Conservation (phyloP, 2,888 invertebrate genomes). For the Cephonodes hylas region DNA sequence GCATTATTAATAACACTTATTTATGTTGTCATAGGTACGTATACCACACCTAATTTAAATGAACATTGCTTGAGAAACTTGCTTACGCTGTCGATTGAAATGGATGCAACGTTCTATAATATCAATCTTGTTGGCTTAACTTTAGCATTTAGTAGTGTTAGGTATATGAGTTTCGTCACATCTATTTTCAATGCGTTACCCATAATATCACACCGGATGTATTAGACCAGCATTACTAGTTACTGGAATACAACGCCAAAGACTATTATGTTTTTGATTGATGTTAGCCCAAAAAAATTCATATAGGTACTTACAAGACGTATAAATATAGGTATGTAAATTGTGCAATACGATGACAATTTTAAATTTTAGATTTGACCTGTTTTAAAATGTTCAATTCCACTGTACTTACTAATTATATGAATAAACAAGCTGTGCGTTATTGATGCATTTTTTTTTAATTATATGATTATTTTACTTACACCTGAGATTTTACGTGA, state of each 20-base stretch:
- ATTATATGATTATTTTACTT: too few species aligned
- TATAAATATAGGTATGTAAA: too few species aligned
- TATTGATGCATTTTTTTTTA: too few species aligned
- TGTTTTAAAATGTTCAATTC: too few species aligned
- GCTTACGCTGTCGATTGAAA: conserved; percentile 32
- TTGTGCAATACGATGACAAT: too few species aligned
- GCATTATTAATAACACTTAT: conserved; percentile 24
- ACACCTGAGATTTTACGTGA: conserved; percentile 37
- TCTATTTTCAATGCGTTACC: conserved; percentile 52
- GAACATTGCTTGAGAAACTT: conserved; percentile 18
- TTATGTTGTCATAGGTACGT: not conserved
- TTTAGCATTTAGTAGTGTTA: conserved; percentile 41
- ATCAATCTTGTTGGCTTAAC: conserved; percentile 20
- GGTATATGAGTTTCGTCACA: conserved; percentile 43
- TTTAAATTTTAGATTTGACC: too few species aligned
- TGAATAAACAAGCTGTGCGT: too few species aligned
- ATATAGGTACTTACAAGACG: too few species aligned
- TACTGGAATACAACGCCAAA: too few species aligned
- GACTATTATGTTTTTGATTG: too few species aligned
- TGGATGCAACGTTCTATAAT: conserved; percentile 23
- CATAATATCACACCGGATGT: not conserved
- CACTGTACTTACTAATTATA: too few species aligned
- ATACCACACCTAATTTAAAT: not conserved
- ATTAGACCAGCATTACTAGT: not conserved
- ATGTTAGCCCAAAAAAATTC: too few species aligned